Conservation (phyloP, 2,888 invertebrate genomes). For the Abscondita cerata region DNA sequence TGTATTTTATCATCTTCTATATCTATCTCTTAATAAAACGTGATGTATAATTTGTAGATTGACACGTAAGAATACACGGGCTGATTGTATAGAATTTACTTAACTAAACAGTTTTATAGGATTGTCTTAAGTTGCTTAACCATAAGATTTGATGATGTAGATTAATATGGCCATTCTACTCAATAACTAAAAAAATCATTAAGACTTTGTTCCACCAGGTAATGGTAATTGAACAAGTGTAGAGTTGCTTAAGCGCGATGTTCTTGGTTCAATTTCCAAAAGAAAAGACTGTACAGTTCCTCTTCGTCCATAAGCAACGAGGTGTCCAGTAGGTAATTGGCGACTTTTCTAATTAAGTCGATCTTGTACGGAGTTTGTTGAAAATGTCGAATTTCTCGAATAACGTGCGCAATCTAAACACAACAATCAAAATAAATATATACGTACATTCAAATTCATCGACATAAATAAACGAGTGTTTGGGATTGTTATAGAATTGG, state of each 20-base stretch:
- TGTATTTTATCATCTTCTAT: background rate
- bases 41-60: background rate
- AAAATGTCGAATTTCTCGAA: constrained; percentile 88
- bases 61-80: background rate
- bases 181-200: constrained; percentile 7
- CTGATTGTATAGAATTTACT: background rate
- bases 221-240: constrained; percentile 43
- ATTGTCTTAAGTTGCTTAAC: constrained; percentile 9
- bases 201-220: constrained; percentile 20
- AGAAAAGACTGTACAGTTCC: constrained; percentile 79
- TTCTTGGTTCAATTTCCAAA: constrained; percentile 86
- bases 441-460: no score
- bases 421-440: no score
- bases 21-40: background rate
- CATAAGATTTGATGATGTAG: background rate
- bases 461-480: no score
- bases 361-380: constrained; percentile 94
- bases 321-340: constrained; percentile 80
- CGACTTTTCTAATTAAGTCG: constrained; percentile 81
- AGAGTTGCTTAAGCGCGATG: constrained; percentile 64
- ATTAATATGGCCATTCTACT: background rate
- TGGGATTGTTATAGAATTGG: background rate
- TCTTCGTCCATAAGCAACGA: constrained; percentile 81
- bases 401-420: constrained; percentile 88
- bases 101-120: background rate